Base-by-base conservation (phyloP, 1,140 invertebrate species). In the Melipona quadrifasciata region DNA sequence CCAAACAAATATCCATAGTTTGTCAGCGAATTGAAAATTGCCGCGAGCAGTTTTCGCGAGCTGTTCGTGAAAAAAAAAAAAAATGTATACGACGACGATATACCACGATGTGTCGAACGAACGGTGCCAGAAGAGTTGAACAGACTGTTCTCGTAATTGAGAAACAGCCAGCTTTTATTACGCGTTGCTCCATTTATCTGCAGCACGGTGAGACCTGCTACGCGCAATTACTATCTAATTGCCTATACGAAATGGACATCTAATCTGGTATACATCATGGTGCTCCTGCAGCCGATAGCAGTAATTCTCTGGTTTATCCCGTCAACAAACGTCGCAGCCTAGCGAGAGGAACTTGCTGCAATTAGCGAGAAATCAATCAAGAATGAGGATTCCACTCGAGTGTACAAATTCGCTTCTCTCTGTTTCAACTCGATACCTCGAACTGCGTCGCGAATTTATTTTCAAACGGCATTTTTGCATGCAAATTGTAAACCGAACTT, bases 221-320 rank as follows among this genome's bases (percentile, higher is more conserved):
- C 19, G 17, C n/a, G 73, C 64, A 82, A 82, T 82, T 70, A 70
- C 73, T 68, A 82, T 82, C 51, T 68, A 82, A 82, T 82, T 82
- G 81, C 81, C n/a, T 82, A 58, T 77, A 82, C 64, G 81, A 82
- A 82, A 82, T 57, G 81, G 81, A 82, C 73, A 82, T 58, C 73
- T 82, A 82, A 82, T 82, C 81, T 47, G 51, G 64, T 82, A 82
- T 77, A 70, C 53, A 77, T 82, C 73, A 58, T 31, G 53, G 31
- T 64, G 47, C 58, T 80, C 34, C 78, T 19, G 57, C 61, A 73
- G 24, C 73, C 64, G 64, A 77, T 82, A 82, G 53, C 81, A 31
- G 39, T 83, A 83, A 83, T 78, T 83, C 81, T 83, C 81, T 61
- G n/a, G 61, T 39, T 83, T 78, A 75, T 75, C 81, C 53, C 65